A percentile compares a stretch with the other conserved stretches of the same genome.
phyloP scores from a whole-genome alignment of 2,113 vertebrate genomes.

The Anhinga rufa region DNA sequence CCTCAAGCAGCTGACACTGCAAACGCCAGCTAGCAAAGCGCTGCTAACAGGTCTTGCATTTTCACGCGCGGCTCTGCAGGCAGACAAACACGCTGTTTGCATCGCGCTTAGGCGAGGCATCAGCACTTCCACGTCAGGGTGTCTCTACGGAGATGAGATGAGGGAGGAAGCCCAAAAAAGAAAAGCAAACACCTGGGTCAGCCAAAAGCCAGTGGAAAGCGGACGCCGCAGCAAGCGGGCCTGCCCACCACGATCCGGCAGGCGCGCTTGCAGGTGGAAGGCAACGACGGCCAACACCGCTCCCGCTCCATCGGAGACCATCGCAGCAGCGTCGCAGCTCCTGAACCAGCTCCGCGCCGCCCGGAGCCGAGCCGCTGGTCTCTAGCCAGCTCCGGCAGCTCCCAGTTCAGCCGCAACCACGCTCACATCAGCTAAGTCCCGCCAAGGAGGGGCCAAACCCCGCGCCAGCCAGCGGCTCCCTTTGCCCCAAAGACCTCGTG shows the following conservation, averaged over 20 bases:
- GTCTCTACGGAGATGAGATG: background rate
- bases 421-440: background rate
- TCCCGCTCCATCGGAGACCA: background rate
- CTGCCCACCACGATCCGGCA: background rate
- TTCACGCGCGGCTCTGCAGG: background rate
- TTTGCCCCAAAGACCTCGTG: background rate
- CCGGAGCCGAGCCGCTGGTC: background rate
- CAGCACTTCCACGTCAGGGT: background rate
- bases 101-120: background rate
- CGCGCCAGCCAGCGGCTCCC: rapidly evolving
- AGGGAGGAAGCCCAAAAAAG: background rate
- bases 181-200: background rate
- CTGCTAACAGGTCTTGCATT: background rate
- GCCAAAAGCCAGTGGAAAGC: background rate
- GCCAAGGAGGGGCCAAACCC: background rate
- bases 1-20: background rate
- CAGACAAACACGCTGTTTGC: background rate
- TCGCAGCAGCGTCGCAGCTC: background rate
- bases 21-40: background rate
- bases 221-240: background rate
- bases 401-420: background rate
- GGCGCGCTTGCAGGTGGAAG: background rate
- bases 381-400: background rate
- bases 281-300: background rate
- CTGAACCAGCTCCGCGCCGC: background rate